Conservation (phyloP, 1,140 invertebrate species). For the Micrasema minimum region DNA sequence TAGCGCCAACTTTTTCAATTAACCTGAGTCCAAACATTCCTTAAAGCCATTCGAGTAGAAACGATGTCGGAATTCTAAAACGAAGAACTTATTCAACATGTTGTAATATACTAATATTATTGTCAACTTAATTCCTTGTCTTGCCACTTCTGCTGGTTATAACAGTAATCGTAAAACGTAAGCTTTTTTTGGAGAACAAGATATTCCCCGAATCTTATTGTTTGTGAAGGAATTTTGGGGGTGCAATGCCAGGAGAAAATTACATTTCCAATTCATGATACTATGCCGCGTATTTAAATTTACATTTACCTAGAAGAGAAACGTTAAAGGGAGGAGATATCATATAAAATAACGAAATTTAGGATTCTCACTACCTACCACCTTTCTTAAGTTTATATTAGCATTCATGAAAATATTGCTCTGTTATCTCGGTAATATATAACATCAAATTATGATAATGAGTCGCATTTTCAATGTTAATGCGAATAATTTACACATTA, state of each 20-base stretch:
- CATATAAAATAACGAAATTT: background rate
- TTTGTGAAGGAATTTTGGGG: slow-evolving; percentile 51
- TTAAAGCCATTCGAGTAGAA: slow-evolving; percentile 1
- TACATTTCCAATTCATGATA: slow-evolving; percentile 55
- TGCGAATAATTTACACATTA: too few relatives aligned
- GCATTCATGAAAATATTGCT: too few relatives aligned
- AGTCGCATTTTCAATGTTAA: too few relatives aligned
- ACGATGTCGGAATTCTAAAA: slow-evolving; percentile 24
- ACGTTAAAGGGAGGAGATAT: slow-evolving; percentile 10
- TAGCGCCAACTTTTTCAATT: slow-evolving; percentile 40
- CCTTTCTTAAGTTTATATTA: too few relatives aligned
- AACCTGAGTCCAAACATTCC: slow-evolving; percentile 17
- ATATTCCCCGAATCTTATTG: slow-evolving; percentile 43
- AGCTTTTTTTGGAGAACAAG: slow-evolving; percentile 34
- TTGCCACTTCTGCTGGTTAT: slow-evolving; percentile 14
- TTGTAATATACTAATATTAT: slow-evolving; percentile 37
- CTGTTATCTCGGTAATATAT: too few relatives aligned
- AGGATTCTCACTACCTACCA: too few relatives aligned
- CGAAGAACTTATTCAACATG: slow-evolving; percentile 5
- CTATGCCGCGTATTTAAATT: slow-evolving; percentile 27
- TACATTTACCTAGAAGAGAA: slow-evolving; percentile 15
- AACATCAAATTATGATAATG: too few relatives aligned
- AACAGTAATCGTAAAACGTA: slow-evolving; percentile 40
- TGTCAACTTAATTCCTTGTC: slow-evolving; percentile 36
- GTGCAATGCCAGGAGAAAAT: slow-evolving; percentile 51